Evolutionary conservation across 1,140 invertebrate genomes (phyloP), one percentile per base, ranked within the genome.

Genomic region (Spodoptera litura): DNA sequence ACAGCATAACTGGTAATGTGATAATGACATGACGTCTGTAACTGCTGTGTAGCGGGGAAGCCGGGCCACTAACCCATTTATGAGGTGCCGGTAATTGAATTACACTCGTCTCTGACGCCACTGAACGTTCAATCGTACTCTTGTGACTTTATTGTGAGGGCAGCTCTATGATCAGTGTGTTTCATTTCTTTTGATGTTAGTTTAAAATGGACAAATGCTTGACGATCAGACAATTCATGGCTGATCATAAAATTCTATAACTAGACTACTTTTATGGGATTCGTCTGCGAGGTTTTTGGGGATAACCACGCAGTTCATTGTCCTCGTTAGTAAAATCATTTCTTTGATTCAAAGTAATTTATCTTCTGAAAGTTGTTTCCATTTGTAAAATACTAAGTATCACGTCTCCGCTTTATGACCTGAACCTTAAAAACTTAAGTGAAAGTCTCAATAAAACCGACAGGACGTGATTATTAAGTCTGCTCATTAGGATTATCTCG

Each of bases 41-140:
- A 78, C 55, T 78, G 76, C 64, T 61, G 81, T 59, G 78, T 75
- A 79, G 76, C 53, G 81, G 83, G 82, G 87, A 88, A 87, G 87
- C 87, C 90, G 83, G 87, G 91, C 88, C 88, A 89, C 86, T 93
- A 93, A 93, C 91, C 90, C 88, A 91, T 93, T 93, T 91, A 93
- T 88, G 87, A 85, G 85, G 68, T 82, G 86, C 88, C 85, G 88
- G 86, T 91, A 92, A 93, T 93, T 89, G 86, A 91, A 94, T 94
- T 94, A 94, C 87, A 78, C 78, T 86, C 81, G 58, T 77, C 59
- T 88, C 82, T 85, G 81, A 86, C 89, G 84, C 83, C 81, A 77
- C 78, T 80, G 78, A 88, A 83, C 64, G 82, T 84, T 80, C 83
- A 82, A 83, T 83, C 80, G 84, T 68, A 68, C 44, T 52, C 64